Base-by-base conservation (phyloP, 2,888 invertebrate genomes). In the Agrochola macilenta region DNA sequence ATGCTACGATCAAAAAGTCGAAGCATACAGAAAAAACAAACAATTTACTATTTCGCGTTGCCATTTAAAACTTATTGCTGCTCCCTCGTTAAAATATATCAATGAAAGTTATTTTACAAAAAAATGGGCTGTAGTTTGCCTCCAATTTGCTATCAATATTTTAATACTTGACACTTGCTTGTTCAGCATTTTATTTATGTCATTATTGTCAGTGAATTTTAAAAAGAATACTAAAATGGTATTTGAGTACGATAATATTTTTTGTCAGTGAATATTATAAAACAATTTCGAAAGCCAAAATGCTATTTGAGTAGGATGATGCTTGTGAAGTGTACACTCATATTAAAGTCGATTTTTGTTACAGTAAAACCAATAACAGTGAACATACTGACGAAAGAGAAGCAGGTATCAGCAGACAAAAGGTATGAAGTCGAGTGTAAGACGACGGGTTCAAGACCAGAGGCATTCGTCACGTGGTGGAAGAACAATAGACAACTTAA, bases 391-490 rank as follows among this genome's bases (percentile, higher is more conserved):
- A 98, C 98, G 78, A 98, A 98, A 94, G 98, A 98, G 93, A 97
- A 98, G 90, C 98, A 98, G 92, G 97, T 99, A 76, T 98, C 98
- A 35, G 98, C 98, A 0, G 98, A 98, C 91, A 98, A 98, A 93
- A 97, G 98, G 84, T 98, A 99, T 94, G 98, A 98, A 90, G 98
- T 99, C 81, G 98, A 99, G 93, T 99, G 99, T 94, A 97, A 98
- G 91, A 98, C 98, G 78, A 97, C 98, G 0, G 99, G 99, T 75
- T 99, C 99, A 23, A 97, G 98, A 84, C 99, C 99, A 12, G 98
- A 98, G 84, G 98, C 99, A 5, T 97, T 97, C 78, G 98, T 99
- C 92, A 98, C 98, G 69, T 99, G 99, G 99, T 99, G 98, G 98
- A 98, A 98, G 93, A 98, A 98, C 89, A 98, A 98, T 92, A 97